These are phyloP conservation scores for Seriola quinqueradiata DNA, from an alignment of 2,113 vertebrate genomes.

Conservation along the genomic window DNA sequence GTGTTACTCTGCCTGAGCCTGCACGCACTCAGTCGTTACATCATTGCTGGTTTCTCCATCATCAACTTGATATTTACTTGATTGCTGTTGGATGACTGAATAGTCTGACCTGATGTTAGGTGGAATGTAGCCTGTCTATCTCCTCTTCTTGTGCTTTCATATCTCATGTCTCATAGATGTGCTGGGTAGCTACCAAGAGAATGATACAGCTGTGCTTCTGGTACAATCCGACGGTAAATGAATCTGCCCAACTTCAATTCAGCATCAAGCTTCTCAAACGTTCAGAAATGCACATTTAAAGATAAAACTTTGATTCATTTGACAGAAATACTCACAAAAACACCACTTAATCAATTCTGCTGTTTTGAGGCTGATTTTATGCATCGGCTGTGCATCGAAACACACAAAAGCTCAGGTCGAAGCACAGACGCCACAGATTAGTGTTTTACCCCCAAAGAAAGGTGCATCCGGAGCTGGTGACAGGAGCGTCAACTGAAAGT, in stretches of 20 bases:
- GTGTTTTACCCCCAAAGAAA: slow-evolving; percentile 7
- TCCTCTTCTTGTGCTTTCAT: slow-evolving; percentile 17
- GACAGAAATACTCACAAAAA: neutral
- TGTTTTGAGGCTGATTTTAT: slow-evolving; percentile 15
- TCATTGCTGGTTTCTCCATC: slow-evolving; percentile 43
- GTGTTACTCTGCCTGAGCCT: slow-evolving; percentile 37
- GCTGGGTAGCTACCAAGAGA: slow-evolving; percentile 11
- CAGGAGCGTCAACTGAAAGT: neutral
- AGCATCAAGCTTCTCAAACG: slow-evolving; percentile 2
- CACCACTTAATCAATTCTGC: neutral
- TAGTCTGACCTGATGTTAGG: slow-evolving; percentile 24
- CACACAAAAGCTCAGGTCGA: slow-evolving; percentile 28
- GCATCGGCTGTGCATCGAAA: neutral
- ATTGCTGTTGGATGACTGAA: slow-evolving; percentile 30
- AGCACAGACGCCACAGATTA: neutral
- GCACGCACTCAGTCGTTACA: slow-evolving; percentile 25
- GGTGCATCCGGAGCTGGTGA: neutral
- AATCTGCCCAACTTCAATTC: neutral
- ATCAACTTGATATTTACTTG: slow-evolving; percentile 50
- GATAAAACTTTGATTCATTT: neutral
- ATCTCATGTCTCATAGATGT: slow-evolving; percentile 24
- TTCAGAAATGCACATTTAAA: neutral
- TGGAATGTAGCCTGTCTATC: slow-evolving; percentile 57
- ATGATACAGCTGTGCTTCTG: slow-evolving; percentile 1
- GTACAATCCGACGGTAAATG: slow-evolving; percentile 11